A percentile compares a stretch with the other conserved stretches of the same genome.
phyloP scores from a whole-genome alignment of 2,888 invertebrate genomes.

The Chorisops tibialis region DNA sequence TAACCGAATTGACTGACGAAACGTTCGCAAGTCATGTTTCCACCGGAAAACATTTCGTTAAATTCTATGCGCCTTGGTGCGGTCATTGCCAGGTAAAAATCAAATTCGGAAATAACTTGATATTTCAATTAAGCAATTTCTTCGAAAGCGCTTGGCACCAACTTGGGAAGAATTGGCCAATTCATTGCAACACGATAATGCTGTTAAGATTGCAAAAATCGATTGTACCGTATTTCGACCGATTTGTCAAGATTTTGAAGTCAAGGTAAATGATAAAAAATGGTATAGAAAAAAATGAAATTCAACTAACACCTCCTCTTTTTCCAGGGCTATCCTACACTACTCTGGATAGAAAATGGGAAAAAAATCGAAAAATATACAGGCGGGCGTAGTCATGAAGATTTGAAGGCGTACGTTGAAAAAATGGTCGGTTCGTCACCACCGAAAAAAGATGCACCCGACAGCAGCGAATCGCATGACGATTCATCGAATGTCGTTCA shows the following conservation, averaged over 20 bases:
- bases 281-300: background rate
- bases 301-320: background rate
- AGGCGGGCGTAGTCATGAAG: conserved; percentile 64
- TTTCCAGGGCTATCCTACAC: conserved; percentile 71
- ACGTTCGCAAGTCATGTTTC: conserved; percentile 70
- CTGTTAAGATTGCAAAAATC: conserved; percentile 73
- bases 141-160: conserved; percentile 68
- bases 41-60: conserved; percentile 78
- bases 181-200: conserved; percentile 62
- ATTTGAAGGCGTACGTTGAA: conserved; percentile 67
- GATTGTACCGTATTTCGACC: conserved; percentile 77
- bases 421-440: conserved; percentile 59
- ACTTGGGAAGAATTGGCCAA: conserved; percentile 80
- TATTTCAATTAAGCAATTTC: no score
- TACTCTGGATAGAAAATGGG: conserved; percentile 85
- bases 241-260: conserved; percentile 74
- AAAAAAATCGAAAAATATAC: conserved; percentile 78
- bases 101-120: no score
- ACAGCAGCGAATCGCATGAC: conserved; percentile 50
- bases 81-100: conserved; percentile 74
- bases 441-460: conserved; percentile 39
- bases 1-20: conserved; percentile 71
- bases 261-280: conserved; percentile 53
- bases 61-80: conserved; percentile 94
- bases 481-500: conserved; percentile 42